Evolutionary conservation across 92 coral and sea anemone genomes (phyloP), one percentile per base, ranked within the genome.

Genomic region (Bergia puertoricense): DNA sequence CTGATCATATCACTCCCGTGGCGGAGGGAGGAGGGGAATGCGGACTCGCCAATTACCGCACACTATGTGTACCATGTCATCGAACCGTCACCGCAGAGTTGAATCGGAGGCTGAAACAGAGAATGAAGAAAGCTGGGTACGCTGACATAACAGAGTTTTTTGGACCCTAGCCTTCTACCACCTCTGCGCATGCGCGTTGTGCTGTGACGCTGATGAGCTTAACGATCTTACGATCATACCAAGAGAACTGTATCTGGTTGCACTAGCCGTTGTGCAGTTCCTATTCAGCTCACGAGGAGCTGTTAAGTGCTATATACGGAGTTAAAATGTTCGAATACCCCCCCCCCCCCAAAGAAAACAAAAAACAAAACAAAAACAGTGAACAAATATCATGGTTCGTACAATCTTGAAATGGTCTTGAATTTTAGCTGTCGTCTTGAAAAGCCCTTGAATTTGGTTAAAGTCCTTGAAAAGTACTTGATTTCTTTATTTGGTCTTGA

Each of bases 11-110:
- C 74, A 91, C 90, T 0, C 96, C 99, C 36, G 99, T 97, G 73
- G 98, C 92, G 30, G 99, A 97, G 90, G 99, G 99, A 6, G 99
- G 99, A 8, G 99, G 99, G 13, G 97, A 97, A 82, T 97, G 99
- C 81, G 99, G 96, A 30, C 85, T 97, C 44, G 99, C 94, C 38
- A 97, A 97, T 79, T 93, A 89, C 62, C 92, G 99, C 74, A 97
- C 99, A 6, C 85, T 97, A 71, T 97, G 99, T 83, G 93, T 97
- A 23, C 98, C 98, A n/a, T 97, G 99, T 86, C 99, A 97, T 83
- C 93, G 94, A 51, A 83, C 83, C 41, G 98, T 85, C 57, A 97
- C 99, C 67, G 93, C 85, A 8, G 96, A 94, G 39, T 85, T 97
- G 44, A 88, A 90, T 72, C 85, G 81, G 75, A 91, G 97, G 66